Conservation (phyloP, 2,888 invertebrate genomes). For the Calliscelio sp. region DNA sequence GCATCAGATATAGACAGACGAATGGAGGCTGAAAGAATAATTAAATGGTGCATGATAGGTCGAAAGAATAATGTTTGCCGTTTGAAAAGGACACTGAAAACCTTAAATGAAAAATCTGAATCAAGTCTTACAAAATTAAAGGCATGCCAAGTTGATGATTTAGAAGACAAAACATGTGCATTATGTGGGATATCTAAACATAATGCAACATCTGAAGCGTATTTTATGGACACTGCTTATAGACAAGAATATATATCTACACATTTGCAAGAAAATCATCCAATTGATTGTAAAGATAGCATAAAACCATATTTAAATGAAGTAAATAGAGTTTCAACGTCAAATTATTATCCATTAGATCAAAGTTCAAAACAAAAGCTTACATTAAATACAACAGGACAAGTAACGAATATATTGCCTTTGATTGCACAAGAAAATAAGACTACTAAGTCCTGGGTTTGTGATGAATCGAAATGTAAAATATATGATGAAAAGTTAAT, state of each 20-base stretch:
- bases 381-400: too few species aligned
- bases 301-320: too few species aligned
- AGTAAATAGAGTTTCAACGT: too few species aligned
- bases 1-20: not conserved
- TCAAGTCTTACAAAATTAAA: too few species aligned
- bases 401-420: not conserved
- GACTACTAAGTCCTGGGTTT: not conserved
- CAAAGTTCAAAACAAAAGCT: too few species aligned
- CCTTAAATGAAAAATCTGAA: constrained; percentile 6
- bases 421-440: not conserved
- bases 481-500: constrained; percentile 8
- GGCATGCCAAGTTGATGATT: not conserved
- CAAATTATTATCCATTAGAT: too few species aligned
- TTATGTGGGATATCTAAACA: constrained; percentile 11
- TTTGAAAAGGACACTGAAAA: constrained; percentile 4
- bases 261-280: not conserved
- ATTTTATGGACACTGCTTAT: constrained; percentile 5
- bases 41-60: not conserved
- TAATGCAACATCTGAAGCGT: not conserved
- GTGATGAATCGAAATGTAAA: constrained; percentile 4
- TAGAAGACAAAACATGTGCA: not conserved
- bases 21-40: not conserved
- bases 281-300: not conserved
- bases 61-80: not conserved
- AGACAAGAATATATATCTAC: not conserved